Base-by-base conservation (phyloP, 2,888 invertebrate genomes). In the Chrysolina haemoptera region DNA sequence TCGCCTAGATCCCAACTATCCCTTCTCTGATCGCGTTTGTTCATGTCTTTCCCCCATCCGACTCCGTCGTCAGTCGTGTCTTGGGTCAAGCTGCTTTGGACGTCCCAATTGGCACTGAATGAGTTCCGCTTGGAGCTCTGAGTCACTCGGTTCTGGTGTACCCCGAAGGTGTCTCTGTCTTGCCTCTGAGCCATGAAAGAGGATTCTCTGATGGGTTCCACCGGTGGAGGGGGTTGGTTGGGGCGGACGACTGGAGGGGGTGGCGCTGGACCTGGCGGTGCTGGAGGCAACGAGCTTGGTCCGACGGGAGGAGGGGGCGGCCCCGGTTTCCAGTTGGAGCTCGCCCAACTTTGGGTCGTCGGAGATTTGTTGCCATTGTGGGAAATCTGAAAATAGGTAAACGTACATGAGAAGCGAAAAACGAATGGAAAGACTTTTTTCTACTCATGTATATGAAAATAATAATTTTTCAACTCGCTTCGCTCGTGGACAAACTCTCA, bases 91-190 rank as follows among this genome's bases (percentile, higher is more conserved):
- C 83, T 83, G 76, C 84, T 86, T 63, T 88, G 88, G 18, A 86
- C 85, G 65, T 88, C 88, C 88, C 88, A 88, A 71, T 88, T 88
- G 63, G 88, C 87, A 78, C 87, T 88, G 79, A 88, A 88, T 1
- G 88, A 88, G 76, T 88, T 88, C 48, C 88, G 74, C 71, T 88
- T 88, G 0, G 87, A 87, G 73, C 83, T 86, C 68, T 85, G 84
- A 4, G 82, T 78, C 0, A 83, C 82, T 4, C 84, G 88, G 82
- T 93, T 93, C 82, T 93, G 93, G 72, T 93, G 92, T 0, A 93
- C 94, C 0, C 94, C 93, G 78, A 93, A 93, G 0, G 94, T 94
- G 80, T 93, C 94, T 35, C 93, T 88, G 80, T 94, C 93, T 79
- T 94, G 92, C 1, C 94, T 89, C 64, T 92, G 89, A 76, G 93